Evolutionary conservation across 1,140 invertebrate species (phyloP), one percentile per base, ranked within the genome.

Genomic region (Nephila pilipes): DNA sequence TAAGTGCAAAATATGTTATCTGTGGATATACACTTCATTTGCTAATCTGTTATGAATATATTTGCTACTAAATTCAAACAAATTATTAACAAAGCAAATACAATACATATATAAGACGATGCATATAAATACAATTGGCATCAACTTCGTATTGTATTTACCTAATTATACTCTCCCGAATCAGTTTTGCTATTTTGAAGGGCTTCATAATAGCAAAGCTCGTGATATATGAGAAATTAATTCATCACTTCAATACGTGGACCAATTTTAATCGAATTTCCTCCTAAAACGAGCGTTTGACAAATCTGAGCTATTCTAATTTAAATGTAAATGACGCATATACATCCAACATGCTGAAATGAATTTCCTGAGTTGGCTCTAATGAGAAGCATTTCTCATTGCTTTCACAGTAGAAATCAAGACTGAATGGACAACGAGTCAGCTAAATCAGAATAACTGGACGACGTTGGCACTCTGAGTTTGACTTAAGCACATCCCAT

Each of bases 291-390:
- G 69, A 18, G 14, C 69, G 32, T 75, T 36, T 75, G 69, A 75
- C 29, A 75, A 75, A 75, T 75, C 32, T 75, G 29, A 75, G 69
- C 69, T 18, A 75, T 75, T 75, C 69, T 75, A 75, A 75, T 75
- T 32, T 32, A 75, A 29, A 75, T 75, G 69, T 75, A 75, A 75
- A 75, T 75, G 69, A 32, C 69, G 16, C 18, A 25, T 29, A 75
- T 36, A 32, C 69, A 29, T 25, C 29, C 14, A 75, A 2, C 2
- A 32, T 14, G 2, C 69, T 36, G 18, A 75, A 75, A 75, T 75
- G 69, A 75, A 75, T 75, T 32, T 32, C 36, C 69, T 36, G 18
- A 75, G 69, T 29, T 75, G 29, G 29, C 69, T 36, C 69, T 75
- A 75, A 75, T 32, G 69, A 29, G 10, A 16, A 0, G 20, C 29